These are phyloP conservation scores for Garra rufa DNA, from an alignment of 2,113 vertebrate species.

Conservation along the genomic window DNA sequence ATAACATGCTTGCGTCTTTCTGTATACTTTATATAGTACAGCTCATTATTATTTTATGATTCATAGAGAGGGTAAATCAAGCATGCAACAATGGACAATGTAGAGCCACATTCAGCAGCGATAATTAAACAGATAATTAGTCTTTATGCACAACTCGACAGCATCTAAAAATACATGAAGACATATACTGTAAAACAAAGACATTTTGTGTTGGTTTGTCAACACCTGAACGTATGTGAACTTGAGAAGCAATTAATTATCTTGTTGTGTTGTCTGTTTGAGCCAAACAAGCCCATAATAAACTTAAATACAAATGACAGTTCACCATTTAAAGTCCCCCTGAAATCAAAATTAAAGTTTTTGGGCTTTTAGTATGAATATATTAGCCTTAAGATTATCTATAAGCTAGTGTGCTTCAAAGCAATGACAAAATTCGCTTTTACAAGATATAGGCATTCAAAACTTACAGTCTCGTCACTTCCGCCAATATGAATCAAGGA, in stretches of 20 bases:
- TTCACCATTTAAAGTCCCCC: too few species aligned
- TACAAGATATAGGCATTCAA: too few species aligned
- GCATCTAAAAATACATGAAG: not conserved
- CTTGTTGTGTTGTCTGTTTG: not conserved
- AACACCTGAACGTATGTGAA: not conserved
- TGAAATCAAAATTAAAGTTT: too few species aligned
- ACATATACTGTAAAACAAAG: not conserved
- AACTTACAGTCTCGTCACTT: too few species aligned
- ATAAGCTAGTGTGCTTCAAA: too few species aligned
- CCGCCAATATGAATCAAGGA: too few species aligned
- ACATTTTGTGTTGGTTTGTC: not conserved
- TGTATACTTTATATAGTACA: not conserved
- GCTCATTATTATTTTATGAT: constrained; percentile 10
- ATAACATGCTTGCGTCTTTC: not conserved
- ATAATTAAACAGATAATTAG: too few species aligned
- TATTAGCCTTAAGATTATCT: too few species aligned
- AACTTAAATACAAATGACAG: too few species aligned
- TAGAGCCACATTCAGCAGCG: not conserved
- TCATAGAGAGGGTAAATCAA: not conserved
- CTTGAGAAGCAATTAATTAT: not conserved
- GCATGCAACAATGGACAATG: not conserved
- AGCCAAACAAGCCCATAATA: too few species aligned
- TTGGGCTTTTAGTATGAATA: too few species aligned
- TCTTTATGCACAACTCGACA: not conserved
- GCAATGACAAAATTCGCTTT: too few species aligned